Conservation (phyloP, 1,140 invertebrate species). For the Helicoverpa armigera region DNA sequence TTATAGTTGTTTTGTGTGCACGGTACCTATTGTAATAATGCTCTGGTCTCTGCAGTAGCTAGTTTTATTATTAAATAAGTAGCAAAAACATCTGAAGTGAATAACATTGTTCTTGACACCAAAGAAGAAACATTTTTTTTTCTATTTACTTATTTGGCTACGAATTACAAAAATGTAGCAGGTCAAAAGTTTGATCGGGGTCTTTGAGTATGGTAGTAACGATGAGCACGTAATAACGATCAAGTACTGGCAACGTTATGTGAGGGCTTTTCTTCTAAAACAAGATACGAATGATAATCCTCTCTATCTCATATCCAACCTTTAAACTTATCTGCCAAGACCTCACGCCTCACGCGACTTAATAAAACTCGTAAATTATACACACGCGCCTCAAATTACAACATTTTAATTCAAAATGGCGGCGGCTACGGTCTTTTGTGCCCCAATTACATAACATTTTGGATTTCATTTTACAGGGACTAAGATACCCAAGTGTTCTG, state of each 20-base stretch:
- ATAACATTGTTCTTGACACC: too few species aligned
- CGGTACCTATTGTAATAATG: too few species aligned
- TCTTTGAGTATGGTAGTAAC: not conserved
- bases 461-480: constrained; percentile 3
- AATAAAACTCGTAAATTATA: constrained; percentile 26
- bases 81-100: too few species aligned
- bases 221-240: not conserved
- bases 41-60: too few species aligned
- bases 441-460: constrained; percentile 18
- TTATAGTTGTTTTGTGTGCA: too few species aligned
- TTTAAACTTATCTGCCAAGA: not conserved
- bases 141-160: too few species aligned
- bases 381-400: constrained; percentile 30
- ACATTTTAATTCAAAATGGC: constrained; percentile 38
- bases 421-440: not conserved
- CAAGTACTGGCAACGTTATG: not conserved
- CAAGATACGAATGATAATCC: not conserved
- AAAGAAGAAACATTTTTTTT: too few species aligned
- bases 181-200: too few species aligned
- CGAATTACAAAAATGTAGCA: too few species aligned
- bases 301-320: not conserved
- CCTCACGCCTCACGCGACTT: not conserved
- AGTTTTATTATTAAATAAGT: too few species aligned
- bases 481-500: constrained; percentile 19
- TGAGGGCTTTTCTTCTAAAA: not conserved